Evolutionary conservation across 2,113 vertebrate genomes (phyloP), one percentile per base, ranked within the genome.

Genomic region (Phoxinus phoxinus): DNA sequence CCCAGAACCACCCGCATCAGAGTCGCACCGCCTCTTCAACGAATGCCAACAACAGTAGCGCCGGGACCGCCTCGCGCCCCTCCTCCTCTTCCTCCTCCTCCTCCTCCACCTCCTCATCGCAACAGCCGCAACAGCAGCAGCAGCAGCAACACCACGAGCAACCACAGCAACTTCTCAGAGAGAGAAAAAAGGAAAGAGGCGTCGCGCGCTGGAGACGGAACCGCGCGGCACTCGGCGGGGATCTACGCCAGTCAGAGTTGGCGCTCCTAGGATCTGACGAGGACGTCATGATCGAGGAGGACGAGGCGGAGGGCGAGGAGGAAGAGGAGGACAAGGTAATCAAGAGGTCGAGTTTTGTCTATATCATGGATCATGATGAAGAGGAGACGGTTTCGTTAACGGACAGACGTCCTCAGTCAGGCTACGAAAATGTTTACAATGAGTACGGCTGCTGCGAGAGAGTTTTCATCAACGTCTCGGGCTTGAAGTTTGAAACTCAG

Each of bases 391-490:
- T 94, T 10, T 98, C 95, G 0, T 95, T 97, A 88, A 95, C 95
- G 0, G 97, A 97, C 91, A 89, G 96, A 89, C 94, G 95, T 35
- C 97, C 96, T 0, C 95, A 94, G 87, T 95, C 96, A 2, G 96
- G 95, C 6, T 99, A 98, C 81, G 96, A 94, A 35, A 95, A 95
- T 0, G 96, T 95, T 11, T 98, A 96, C 94, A 96, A 94, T 9
- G 96, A 97, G 87, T 96, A 95, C 35, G 97, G 97, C 91, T 98
- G 98, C 91, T 98, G 97, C 25, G 98, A 99, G 89, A 92, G 98
- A 0, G 98, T 99, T 67, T 96, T 99, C 27, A 99, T 99, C 90
- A 99, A 99, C 25, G 97, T 99, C 87, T 99, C 98, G 0, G 98
- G 98, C 0, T 93, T 99, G 48, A 96, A 96, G 87, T 99, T 99